Conservation (phyloP, 2,113 vertebrate species). For the Mesitornis unicolor region DNA sequence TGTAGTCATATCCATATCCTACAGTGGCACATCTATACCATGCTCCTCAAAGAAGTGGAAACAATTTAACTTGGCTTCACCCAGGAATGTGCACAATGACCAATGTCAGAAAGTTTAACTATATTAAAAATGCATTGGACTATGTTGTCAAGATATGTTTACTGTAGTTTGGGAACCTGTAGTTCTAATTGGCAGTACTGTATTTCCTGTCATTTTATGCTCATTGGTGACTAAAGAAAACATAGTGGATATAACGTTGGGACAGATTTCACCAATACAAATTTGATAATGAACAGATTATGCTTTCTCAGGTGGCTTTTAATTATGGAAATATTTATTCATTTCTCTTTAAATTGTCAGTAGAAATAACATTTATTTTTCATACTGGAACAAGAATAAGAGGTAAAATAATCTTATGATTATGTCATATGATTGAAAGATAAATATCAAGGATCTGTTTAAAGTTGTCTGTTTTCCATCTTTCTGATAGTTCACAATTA, state of each 20-base stretch:
- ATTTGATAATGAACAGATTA: neutral
- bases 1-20: neutral
- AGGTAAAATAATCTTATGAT: neutral
- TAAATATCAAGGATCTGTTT: neutral
- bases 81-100: neutral
- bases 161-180: neutral
- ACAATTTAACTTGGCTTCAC: neutral
- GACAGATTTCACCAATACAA: neutral
- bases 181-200: neutral
- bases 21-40: neutral
- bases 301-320: constrained; percentile 4
- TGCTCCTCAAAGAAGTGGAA: neutral
- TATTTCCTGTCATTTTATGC: neutral
- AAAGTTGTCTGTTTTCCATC: neutral
- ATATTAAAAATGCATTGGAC: neutral
- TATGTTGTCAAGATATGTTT: neutral
- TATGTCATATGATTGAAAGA: neutral
- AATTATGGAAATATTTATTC: constrained; percentile 3
- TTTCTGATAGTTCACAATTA: neutral
- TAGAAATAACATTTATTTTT: constrained; percentile 31
- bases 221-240: neutral
- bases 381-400: neutral
- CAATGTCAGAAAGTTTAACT: neutral
- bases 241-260: neutral
- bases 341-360: neutral